These are phyloP conservation scores for Uloborus plumipes DNA, from an alignment of 2,888 invertebrate genomes.

Conservation along the genomic window DNA sequence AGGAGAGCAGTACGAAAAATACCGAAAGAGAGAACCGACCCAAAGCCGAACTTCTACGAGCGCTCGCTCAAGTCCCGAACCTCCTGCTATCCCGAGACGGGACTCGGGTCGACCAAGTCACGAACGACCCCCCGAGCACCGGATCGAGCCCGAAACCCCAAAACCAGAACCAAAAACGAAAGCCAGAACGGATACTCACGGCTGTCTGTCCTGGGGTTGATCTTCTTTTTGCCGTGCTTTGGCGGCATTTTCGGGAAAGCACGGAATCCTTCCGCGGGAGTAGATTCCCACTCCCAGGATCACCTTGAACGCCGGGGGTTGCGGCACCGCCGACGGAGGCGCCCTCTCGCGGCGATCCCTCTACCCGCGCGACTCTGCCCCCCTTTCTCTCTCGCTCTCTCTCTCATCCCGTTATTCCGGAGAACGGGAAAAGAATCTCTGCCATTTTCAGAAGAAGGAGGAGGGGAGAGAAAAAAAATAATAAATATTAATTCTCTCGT, in stretches of 20 bases:
- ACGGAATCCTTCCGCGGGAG: conserved; percentile 6
- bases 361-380: too few species aligned
- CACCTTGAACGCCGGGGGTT: conserved; percentile 58
- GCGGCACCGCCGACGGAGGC: conserved; percentile 29
- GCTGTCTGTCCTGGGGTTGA: conserved; percentile 53
- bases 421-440: too few species aligned
- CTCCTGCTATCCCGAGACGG: too few species aligned
- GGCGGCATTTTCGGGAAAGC: conserved; percentile 57
- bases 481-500: too few species aligned
- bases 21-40: too few species aligned
- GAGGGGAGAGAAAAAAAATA: too few species aligned
- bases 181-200: conserved; percentile 37
- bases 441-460: too few species aligned
- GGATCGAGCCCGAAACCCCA: neutral
- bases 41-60: too few species aligned
- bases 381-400: neutral
- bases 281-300: conserved; percentile 37
- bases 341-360: conserved; percentile 28
- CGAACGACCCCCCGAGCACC: too few species aligned
- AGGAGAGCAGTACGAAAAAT: too few species aligned
- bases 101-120: too few species aligned
- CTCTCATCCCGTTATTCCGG: neutral
- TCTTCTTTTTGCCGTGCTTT: conserved; percentile 60
- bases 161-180: neutral
- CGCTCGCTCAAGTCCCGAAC: too few species aligned